phyloP scores from a whole-genome alignment of 92 coral and sea anemone species.

The Zoanthus sansibaricus region DNA sequence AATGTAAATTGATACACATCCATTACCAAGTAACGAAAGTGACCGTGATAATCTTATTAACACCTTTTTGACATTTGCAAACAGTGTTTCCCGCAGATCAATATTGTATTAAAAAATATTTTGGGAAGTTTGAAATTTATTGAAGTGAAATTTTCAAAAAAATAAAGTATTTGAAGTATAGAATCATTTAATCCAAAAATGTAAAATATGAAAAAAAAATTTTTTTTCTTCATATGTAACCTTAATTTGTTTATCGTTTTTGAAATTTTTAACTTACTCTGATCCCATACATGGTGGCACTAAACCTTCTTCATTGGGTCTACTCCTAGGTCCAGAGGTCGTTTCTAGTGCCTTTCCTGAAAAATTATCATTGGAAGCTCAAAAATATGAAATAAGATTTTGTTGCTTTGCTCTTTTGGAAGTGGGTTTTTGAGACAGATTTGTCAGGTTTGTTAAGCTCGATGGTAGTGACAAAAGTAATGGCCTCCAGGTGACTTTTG shows the following conservation, averaged over 20 bases:
- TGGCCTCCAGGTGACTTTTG: slow-evolving; percentile 50
- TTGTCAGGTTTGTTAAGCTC: not conserved
- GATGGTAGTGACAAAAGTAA: slow-evolving; percentile 14
- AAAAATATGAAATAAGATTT: slow-evolving; percentile 7
- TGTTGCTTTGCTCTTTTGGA: slow-evolving; percentile 20
- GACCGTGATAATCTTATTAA: no score
- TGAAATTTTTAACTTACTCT: slow-evolving; percentile 61
- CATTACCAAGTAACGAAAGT: no score
- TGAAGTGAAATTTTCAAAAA: no score
- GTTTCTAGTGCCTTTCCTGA: not conserved
- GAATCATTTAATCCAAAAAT: no score
- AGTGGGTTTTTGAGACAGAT: not conserved
- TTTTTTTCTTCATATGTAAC: no score
- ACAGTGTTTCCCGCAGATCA: no score
- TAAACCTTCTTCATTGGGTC: not conserved
- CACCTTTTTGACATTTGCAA: no score
- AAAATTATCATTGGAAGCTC: not conserved
- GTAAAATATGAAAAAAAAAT: no score
- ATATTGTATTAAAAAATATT: no score
- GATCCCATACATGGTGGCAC: slow-evolving; percentile 53
- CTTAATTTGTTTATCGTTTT: slow-evolving; percentile 53
- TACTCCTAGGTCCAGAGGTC: slow-evolving; percentile 50
- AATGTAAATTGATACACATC: no score
- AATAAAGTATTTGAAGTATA: no score
- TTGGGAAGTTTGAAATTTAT: no score